Evolutionary conservation across 2,113 vertebrate genomes (phyloP).

Genomic region (Embiotoca jacksoni): DNA sequence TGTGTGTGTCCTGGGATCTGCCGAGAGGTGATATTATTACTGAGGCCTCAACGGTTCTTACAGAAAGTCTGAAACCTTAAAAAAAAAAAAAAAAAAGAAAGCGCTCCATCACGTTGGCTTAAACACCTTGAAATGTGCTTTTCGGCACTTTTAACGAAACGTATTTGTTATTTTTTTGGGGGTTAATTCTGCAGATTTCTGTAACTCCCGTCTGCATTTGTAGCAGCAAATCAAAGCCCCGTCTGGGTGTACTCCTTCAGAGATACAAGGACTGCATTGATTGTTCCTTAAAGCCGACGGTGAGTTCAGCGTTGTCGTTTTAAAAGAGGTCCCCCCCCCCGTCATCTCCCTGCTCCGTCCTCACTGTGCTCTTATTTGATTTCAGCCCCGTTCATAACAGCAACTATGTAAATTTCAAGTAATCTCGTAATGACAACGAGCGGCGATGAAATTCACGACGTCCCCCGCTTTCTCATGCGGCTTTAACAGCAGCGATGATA

Average conservation of each 20-base stretch:
- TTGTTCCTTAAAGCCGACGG: background rate
- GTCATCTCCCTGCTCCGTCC: background rate
- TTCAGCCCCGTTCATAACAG: background rate
- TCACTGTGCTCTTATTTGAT: conserved; percentile 5
- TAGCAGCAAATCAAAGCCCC: background rate
- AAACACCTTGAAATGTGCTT: too few species aligned
- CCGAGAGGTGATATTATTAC: too few species aligned
- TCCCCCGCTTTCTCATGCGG: conserved; percentile 9
- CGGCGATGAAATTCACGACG: background rate
- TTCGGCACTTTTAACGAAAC: too few species aligned
- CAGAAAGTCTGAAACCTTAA: too few species aligned
- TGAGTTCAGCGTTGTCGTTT: background rate
- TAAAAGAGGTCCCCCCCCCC: too few species aligned
- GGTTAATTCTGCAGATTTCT: background rate
- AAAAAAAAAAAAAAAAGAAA: too few species aligned
- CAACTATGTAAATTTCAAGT: background rate
- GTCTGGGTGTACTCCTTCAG: background rate
- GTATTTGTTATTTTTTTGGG: too few species aligned
- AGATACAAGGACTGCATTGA: background rate
- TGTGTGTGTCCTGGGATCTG: background rate
- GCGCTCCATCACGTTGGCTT: too few species aligned
- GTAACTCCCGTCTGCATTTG: background rate
- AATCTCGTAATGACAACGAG: conserved; percentile 21
- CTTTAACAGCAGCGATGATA: conserved; percentile 27
- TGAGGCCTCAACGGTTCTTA: too few species aligned